phyloP scores from a whole-genome alignment of 2,888 invertebrate species.

The Platycheirus albimanus region DNA sequence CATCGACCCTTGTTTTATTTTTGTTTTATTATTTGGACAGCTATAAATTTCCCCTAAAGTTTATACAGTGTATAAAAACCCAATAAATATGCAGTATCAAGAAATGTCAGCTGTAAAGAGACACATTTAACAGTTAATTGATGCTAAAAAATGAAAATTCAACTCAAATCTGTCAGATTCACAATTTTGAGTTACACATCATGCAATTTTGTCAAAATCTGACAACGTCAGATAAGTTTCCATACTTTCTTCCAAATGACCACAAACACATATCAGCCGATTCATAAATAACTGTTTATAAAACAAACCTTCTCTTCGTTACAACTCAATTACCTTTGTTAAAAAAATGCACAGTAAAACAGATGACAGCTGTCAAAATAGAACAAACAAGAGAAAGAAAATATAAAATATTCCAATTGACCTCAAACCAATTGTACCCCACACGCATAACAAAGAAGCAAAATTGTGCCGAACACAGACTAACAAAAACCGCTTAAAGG shows the following conservation, averaged over 20 bases:
- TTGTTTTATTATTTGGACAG: no score
- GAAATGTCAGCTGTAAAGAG: no score
- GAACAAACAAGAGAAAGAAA: not conserved
- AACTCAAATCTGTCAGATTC: no score
- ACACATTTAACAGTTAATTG: no score
- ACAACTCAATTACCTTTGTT: constrained; percentile 15
- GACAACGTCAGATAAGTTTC: no score
- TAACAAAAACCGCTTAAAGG: constrained; percentile 19
- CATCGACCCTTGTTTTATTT: no score
- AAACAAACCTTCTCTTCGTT: not conserved
- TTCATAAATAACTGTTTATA: not conserved
- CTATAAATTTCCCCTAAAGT: no score
- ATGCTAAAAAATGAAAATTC: no score
- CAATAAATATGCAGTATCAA: no score
- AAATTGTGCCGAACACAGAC: constrained; percentile 40
- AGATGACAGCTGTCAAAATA: constrained; percentile 30
- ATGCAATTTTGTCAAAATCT: no score
- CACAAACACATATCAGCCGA: not conserved
- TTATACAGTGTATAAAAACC: no score
- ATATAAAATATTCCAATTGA: constrained; percentile 12
- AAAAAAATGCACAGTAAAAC: not conserved
- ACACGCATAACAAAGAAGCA: constrained; percentile 35
- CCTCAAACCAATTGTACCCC: constrained; percentile 32
- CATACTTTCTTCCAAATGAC: not conserved
- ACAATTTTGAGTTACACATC: no score